phyloP scores from a whole-genome alignment of 2,113 vertebrate genomes.

The Strix aluco region DNA sequence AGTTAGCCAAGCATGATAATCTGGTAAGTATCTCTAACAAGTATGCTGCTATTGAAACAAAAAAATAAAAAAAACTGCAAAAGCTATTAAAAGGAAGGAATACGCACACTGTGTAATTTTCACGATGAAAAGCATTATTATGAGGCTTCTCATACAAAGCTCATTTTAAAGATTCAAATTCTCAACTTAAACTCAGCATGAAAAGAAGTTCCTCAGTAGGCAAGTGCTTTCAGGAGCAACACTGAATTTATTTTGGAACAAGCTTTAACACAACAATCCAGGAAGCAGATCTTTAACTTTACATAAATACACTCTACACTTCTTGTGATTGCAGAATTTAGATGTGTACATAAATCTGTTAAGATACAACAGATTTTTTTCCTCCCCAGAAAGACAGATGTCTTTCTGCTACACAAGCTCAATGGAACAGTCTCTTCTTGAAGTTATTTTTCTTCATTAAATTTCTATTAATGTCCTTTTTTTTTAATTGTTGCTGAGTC shows the following conservation, averaged over 20 bases:
- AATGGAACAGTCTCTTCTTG: not conserved
- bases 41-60: not conserved
- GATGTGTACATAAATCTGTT: not conserved
- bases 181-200: not conserved
- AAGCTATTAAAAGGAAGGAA: not conserved
- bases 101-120: not conserved
- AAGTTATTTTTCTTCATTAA: conserved; percentile 16
- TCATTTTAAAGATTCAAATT: not conserved
- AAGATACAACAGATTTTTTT: not conserved
- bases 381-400: not conserved
- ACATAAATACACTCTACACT: not conserved
- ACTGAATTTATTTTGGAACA: not conserved
- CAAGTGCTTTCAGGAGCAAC: not conserved
- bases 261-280: not conserved
- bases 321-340: not conserved
- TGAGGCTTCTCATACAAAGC: not conserved
- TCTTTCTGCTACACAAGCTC: not conserved
- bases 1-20: not conserved
- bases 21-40: not conserved
- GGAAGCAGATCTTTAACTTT: not conserved
- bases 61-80: not conserved
- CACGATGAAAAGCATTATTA: not conserved
- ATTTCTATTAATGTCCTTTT: not conserved
- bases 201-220: not conserved
- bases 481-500: not conserved